Evolutionary conservation across 2,113 vertebrate genomes (phyloP), one percentile per base, ranked within the genome.

Genomic region (Calonectris borealis): DNA sequence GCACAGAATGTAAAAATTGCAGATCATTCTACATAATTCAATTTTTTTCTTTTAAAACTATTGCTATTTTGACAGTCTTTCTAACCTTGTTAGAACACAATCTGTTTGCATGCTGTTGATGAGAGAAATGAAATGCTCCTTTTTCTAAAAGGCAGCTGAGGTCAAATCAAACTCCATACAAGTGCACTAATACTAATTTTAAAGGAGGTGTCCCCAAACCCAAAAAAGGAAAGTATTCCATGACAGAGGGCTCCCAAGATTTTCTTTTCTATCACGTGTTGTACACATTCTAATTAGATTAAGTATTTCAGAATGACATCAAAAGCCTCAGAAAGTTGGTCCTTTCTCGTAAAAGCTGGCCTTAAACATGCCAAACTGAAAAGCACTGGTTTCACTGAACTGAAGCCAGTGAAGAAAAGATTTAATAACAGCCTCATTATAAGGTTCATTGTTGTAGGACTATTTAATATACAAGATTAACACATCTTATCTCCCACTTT

Each of bases 391-490:
- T 97, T 89, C 54, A 92, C 76, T 84, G 91, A 97, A 97, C 57
- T 76, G 76, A 96, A 96, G 95, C 34, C 65, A 96, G 17, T 79
- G 61, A 96, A 96, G 71, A 83, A 97, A 96, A 97, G 70, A 78
- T 93, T 97, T 98, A 97, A 78, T 94, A 96, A 97, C 89, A 90
- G 75, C 46, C 94, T 96, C 90, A 97, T 98, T 96, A 93, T 95
- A 96, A 97, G 52, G 92, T 94, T 97, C 86, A 89, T 90, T 96
- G 83, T 96, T 96, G 96, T 95, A 94, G 52, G 79, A 94, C 87
- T 97, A 97, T 94, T 97, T 97, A 94, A 97, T 97, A 98, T 96
- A 97, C 94, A 96, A 97, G 96, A 97, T 97, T 97, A 97, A 96
- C 93, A 96, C 90, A 96, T 96, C 94, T 98, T 97, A 98, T 96